Evolutionary conservation across 2,113 vertebrate genomes (phyloP).

Genomic region (Platanista minor): DNA sequence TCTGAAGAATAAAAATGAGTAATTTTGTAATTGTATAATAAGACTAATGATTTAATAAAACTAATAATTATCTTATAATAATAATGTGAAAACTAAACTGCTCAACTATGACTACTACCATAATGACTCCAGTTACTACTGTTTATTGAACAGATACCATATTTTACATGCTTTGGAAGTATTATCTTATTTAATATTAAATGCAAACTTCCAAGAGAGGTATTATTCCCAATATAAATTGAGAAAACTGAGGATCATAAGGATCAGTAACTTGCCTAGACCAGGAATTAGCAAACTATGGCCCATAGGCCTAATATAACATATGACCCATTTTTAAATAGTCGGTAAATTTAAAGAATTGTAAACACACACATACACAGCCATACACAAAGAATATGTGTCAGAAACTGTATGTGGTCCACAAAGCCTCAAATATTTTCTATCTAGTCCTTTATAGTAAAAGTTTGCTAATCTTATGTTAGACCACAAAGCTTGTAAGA

Average conservation of each 20-base stretch:
- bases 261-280: not conserved
- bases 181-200: not conserved
- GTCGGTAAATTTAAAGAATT: not conserved
- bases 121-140: not conserved
- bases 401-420: not conserved
- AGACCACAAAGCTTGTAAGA: not conserved
- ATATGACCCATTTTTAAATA: not conserved
- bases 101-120: not conserved
- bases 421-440: not conserved
- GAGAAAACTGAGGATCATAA: not conserved
- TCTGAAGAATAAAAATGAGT: not conserved
- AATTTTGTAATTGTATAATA: not conserved
- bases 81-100: not conserved
- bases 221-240: not conserved
- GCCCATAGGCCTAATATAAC: not conserved
- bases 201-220: not conserved
- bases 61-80: not conserved
- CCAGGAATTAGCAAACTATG: not conserved
- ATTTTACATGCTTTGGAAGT: not conserved
- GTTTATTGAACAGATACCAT: not conserved
- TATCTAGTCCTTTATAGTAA: not conserved
- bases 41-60: not conserved
- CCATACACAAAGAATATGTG: not conserved
- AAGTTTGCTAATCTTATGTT: not conserved
- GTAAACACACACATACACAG: not conserved